Base-by-base conservation (phyloP, 1,140 invertebrate genomes). In the Drosophila pandora region DNA sequence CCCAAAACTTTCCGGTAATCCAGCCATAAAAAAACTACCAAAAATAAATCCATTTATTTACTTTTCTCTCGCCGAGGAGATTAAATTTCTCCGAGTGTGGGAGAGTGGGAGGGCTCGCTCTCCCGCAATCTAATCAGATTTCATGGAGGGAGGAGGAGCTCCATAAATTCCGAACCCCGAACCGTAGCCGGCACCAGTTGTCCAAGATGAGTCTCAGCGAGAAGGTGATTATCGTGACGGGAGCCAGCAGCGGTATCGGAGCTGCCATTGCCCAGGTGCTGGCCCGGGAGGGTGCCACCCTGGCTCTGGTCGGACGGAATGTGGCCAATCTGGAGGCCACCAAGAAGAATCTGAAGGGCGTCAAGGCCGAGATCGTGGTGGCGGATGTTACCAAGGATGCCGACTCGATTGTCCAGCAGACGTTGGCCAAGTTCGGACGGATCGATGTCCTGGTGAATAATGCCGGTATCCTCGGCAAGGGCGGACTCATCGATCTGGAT, bases 191-290 rank as follows among this genome's bases (percentile, higher is more conserved):
- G 7, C 49, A 25, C 23, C 75, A 87, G 82, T 87, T 45, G 41
- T 56, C 32, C 62, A 79, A 62, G 62, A 91, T 91, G 90, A 75
- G 72, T 74, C 80, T 91, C 55, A 78, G 45, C 32, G 94, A 94
- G 25, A 95, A 96, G 94, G 94, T 96, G 47, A 93, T 95, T 3
- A 83, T 96, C 52, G 94, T 96, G 76, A 96, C 95, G 4, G 97
- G 97, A 57, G 97, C 96, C 0, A 97, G 96, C 92, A 97, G 96
- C 21, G 97, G 97, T 3, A 97, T 98, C 64, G 97, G 97, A 17
- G 95, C 95, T 43, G 95, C 95, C 10, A 96, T 96, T 21, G 97
- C 97, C 1, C 91, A 96, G 56, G 92, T 95, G 50, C 94, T 98
- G 69, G 95, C 97, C 7, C 94, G 95, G 56, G 91, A 95, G 39